Base-by-base conservation (phyloP, 2,113 vertebrate species). In the Elachura formosa region DNA sequence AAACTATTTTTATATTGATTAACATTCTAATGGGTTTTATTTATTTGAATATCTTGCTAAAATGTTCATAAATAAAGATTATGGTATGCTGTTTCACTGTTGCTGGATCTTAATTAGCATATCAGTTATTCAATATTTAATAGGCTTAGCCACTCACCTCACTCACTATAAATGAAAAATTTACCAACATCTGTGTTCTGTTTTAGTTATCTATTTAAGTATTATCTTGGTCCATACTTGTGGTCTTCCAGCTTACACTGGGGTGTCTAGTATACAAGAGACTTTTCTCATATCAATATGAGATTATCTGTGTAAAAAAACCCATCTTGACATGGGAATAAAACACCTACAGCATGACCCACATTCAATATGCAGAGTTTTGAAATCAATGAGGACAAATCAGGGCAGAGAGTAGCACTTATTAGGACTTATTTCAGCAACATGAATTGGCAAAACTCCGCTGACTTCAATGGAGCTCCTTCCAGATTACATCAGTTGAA, bases 11-110 rank as follows among this genome's bases (percentile, higher is more conserved):
- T 28, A 33, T 38, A 59, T 59, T 58, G 9, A 63, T 63, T 51
- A 45, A 14, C 7, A 43, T 48, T 34, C 19, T 14, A 55, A 2
- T 11, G 2, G 0, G 0, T 6, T 56, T 34, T 22, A 46, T 72
- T 82, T 79, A 18, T 76, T 84, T 80, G 58, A 36, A 4, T 55
- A 36, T 10, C 10, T 76, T 82, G 4, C 12, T 55, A 64, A 18
- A 36, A 20, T 34, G 1, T 74, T 79, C 45, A 56, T 61, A 69
- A 69, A 71, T 8, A 84, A 77, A 75, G 18, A 68, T 58, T 54
- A 71, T 51, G 0, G 56, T 24, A 8, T 26, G 43, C 3, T 76
- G 56, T 79, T 63, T 67, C 6, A 29, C 25, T 58, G 28, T 23
- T 75, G 13, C n/a, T 51, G 12, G 25, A 67, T 72, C 34, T 46